Evolutionary conservation across 2,113 vertebrate species (phyloP).

Genomic region (Hydrolagus affinis): DNA sequence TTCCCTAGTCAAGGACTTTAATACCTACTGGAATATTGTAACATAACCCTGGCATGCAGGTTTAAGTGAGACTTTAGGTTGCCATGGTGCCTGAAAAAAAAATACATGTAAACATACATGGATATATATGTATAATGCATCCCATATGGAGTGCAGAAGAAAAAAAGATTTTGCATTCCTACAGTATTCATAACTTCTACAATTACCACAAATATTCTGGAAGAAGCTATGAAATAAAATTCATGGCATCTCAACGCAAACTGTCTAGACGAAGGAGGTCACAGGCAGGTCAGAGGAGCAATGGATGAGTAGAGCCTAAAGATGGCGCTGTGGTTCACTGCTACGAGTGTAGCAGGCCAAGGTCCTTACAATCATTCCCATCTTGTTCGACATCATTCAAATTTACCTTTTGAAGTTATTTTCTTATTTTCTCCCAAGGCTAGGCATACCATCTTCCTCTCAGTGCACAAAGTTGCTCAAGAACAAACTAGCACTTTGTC

Average conservation of each 20-base stretch:
- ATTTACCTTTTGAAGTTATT: no score
- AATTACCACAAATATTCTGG: background rate
- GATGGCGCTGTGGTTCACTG: background rate
- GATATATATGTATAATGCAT: background rate
- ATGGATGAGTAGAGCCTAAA: background rate
- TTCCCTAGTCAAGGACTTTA: background rate
- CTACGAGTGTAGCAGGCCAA: background rate
- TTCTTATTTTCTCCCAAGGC: no score
- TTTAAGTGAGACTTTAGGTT: background rate
- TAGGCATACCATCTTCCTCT: no score
- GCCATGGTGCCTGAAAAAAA: background rate
- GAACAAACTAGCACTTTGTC: no score
- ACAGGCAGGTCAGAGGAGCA: background rate
- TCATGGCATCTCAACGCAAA: background rate
- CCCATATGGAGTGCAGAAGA: background rate
- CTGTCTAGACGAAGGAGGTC: background rate
- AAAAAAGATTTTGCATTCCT: background rate
- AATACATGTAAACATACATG: background rate
- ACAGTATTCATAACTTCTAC: background rate
- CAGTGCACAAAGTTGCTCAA: no score
- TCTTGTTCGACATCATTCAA: no score
- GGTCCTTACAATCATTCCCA: no score
- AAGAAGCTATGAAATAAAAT: background rate
- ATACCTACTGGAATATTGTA: background rate
- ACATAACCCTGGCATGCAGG: background rate